A percentile compares a stretch with the other conserved stretches of the same genome.
Evolutionary conservation across 2,113 vertebrate species (phyloP).

Genomic region (Garra rufa): DNA sequence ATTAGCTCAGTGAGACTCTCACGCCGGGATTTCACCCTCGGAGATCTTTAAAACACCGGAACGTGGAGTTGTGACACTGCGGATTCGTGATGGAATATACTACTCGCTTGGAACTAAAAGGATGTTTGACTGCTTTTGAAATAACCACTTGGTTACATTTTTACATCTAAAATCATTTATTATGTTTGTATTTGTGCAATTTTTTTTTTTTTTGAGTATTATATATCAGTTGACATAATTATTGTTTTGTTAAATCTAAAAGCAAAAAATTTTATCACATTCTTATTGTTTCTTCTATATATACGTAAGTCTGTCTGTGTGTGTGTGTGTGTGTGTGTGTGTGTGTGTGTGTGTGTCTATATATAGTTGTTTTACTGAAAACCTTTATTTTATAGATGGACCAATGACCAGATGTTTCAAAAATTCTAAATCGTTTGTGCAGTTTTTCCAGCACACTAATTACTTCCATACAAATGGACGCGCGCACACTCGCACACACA

Average conservation of each 20-base stretch:
- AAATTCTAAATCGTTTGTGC: conserved; percentile 8
- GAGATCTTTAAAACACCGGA: not conserved
- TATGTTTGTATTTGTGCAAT: too few species aligned
- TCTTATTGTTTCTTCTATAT: not conserved
- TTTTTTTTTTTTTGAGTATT: too few species aligned
- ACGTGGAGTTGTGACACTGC: not conserved
- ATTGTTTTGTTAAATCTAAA: not conserved
- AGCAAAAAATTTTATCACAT: not conserved
- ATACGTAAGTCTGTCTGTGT: too few species aligned
- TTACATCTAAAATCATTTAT: not conserved
- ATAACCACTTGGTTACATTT: not conserved
- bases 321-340: not conserved
- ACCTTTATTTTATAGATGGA: not conserved
- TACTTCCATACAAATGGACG: not conserved
- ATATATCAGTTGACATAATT: too few species aligned
- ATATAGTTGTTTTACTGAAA: not conserved
- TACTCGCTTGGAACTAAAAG: not conserved
- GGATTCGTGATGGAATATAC: not conserved
- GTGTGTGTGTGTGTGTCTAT: not conserved
- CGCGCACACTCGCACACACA: conserved; percentile 15
- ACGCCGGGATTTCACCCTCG: conserved; percentile 2
- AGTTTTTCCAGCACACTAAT: conserved; percentile 14
- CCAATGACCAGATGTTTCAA: not conserved
- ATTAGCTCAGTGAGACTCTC: conserved; percentile 51
- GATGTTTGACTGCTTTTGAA: not conserved